A percentile compares a stretch with the other conserved stretches of the same genome.
phyloP scores from a whole-genome alignment of 2,797 vertebrate genomes.

The Cyclopterus lumpus region DNA sequence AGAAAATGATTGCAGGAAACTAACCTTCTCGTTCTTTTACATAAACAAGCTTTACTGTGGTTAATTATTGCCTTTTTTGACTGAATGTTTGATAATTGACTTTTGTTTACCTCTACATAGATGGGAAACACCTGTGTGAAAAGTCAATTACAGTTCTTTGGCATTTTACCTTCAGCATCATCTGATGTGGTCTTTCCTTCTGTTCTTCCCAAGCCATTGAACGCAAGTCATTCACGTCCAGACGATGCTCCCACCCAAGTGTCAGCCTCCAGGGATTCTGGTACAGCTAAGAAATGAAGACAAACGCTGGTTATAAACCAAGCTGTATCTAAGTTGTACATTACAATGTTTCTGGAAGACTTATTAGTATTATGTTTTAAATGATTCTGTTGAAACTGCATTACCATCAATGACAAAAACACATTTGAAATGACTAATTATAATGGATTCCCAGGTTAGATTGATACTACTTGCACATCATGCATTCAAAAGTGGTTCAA shows the following conservation, averaged over 20 bases:
- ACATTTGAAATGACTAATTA: too few relatives aligned
- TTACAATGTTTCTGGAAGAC: too few relatives aligned
- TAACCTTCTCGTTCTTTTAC: not conserved
- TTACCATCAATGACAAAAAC: not conserved
- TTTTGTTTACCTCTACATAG: not conserved
- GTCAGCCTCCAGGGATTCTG: conserved; percentile 68
- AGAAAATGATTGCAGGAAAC: not conserved
- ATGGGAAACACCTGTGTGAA: not conserved
- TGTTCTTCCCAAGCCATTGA: conserved; percentile 48
- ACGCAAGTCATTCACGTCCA: conserved; percentile 3
- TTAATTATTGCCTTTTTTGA: not conserved
- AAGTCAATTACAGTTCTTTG: not conserved
- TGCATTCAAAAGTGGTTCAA: not conserved
- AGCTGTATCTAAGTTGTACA: not conserved
- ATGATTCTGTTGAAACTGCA: not conserved
- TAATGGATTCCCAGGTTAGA: not conserved
- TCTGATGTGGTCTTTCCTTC: not conserved
- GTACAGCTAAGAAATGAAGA: conserved; percentile 47
- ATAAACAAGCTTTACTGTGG: not conserved
- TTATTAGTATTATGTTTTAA: too few relatives aligned
- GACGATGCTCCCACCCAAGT: conserved; percentile 58
- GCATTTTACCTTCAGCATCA: conserved; percentile 59
- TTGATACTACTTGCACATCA: not conserved
- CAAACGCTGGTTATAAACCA: not conserved
- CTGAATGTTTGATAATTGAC: not conserved